Conservation (phyloP, 2,113 vertebrate species). For the Puma concolor region DNA sequence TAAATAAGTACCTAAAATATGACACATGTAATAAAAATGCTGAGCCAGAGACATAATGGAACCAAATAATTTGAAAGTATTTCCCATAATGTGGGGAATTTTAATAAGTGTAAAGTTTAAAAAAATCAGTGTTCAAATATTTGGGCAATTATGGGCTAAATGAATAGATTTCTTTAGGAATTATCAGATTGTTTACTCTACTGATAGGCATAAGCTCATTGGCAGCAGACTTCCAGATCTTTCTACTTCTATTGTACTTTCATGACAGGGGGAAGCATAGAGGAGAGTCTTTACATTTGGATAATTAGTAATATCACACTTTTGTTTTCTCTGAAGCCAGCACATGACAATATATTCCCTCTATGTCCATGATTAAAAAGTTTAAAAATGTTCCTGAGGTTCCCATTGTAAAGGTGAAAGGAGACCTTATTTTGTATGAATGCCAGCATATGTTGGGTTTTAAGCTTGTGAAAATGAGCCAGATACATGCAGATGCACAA, state of each 20-base stretch:
- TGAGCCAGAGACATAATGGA: background rate
- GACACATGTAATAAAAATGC: background rate
- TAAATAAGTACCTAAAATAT: conserved; percentile 10
- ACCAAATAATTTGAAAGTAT: background rate
- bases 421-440: background rate
- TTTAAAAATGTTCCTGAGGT: background rate
- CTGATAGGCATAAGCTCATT: background rate
- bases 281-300: background rate
- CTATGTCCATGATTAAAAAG: background rate
- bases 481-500: accelerated
- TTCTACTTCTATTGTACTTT: background rate
- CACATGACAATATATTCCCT: background rate
- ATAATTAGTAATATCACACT: background rate
- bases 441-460: background rate
- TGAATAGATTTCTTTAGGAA: background rate
- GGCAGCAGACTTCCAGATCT: background rate
- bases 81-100: background rate
- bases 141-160: background rate
- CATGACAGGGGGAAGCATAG: background rate
- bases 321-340: conserved; percentile 37
- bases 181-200: background rate
- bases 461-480: background rate
- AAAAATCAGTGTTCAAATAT: background rate
- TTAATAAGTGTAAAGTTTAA: background rate
- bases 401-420: background rate